These are phyloP conservation scores for Orthosia gothica DNA, from an alignment of 2,888 invertebrate genomes.

Conservation along the genomic window DNA sequence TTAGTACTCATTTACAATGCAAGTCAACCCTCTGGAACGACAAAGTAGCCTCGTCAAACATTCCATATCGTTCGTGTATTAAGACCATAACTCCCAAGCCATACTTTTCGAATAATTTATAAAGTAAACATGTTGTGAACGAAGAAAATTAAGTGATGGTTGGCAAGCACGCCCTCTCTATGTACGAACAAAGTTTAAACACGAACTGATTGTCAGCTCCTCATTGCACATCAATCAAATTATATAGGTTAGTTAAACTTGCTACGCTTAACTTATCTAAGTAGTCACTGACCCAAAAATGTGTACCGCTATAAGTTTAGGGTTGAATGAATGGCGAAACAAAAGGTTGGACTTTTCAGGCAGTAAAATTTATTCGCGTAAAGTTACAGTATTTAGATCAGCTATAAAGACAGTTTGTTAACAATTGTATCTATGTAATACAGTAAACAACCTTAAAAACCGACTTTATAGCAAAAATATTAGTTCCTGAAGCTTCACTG, in stretches of 20 bases:
- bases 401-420: not conserved
- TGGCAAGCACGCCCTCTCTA: conserved; percentile 33
- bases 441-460: not conserved
- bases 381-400: conserved; percentile 1
- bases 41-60: conserved; percentile 7
- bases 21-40: not conserved
- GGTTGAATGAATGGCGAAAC: conserved; percentile 58
- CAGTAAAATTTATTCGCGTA: conserved; percentile 59
- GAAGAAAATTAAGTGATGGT: conserved; percentile 45
- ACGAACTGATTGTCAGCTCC: conserved; percentile 34
- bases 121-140: conserved; percentile 38
- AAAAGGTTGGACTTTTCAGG: conserved; percentile 66
- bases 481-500: not conserved
- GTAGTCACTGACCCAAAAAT: conserved; percentile 67
- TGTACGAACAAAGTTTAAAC: conserved; percentile 40
- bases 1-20: not conserved
- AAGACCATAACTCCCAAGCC: conserved; percentile 17
- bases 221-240: conserved; percentile 41
- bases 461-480: not conserved
- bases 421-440: not conserved
- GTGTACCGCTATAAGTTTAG: conserved; percentile 39
- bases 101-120: conserved; percentile 35
- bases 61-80: conserved; percentile 22
- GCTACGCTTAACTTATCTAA: conserved; percentile 44
- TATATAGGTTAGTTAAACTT: conserved; percentile 54